Conservation (phyloP, 2,888 invertebrate genomes). For the Cheilosia impressa region DNA sequence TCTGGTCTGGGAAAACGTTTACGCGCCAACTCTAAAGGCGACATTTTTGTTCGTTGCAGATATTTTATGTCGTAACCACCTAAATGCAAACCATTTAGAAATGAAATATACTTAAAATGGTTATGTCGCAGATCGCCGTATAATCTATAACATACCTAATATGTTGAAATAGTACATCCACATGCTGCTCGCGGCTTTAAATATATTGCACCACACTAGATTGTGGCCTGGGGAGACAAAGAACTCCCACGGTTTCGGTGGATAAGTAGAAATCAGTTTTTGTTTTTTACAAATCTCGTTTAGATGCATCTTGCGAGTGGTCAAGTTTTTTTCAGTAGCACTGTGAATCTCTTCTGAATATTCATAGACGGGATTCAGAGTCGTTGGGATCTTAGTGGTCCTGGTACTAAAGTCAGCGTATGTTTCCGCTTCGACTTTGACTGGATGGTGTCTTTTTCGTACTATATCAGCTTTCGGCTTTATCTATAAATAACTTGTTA, state of each 20-base stretch:
- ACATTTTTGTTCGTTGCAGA: conserved; percentile 86
- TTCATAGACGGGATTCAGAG: conserved; percentile 83
- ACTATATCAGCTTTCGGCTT: conserved; percentile 76
- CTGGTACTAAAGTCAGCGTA: conserved; percentile 32
- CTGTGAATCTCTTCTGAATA: conserved; percentile 83
- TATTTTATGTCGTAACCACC: conserved; percentile 87
- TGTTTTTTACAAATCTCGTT: conserved; percentile 84
- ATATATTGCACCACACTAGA: conserved; percentile 90
- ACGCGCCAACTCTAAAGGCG: conserved; percentile 88
- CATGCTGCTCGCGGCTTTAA: conserved; percentile 91
- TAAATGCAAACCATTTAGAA: conserved; percentile 77
- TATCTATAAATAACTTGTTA: conserved; percentile 64
- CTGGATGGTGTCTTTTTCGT: conserved; percentile 47
- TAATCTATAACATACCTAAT: conserved; percentile 85
- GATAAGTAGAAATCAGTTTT: conserved; percentile 81
- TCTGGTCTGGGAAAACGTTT: conserved; percentile 88
- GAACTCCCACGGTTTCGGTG: conserved; percentile 90
- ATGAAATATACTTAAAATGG: neutral
- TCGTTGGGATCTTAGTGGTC: conserved; percentile 76
- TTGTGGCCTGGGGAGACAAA: conserved; percentile 88
- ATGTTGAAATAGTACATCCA: conserved; percentile 92
- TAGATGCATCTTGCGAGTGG: conserved; percentile 84
- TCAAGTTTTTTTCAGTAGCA: conserved; percentile 84
- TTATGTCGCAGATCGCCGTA: neutral
- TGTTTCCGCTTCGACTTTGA: conserved; percentile 31